Evolutionary conservation across 2,888 invertebrate genomes (phyloP).

Genomic region (Eupsilia transversa): DNA sequence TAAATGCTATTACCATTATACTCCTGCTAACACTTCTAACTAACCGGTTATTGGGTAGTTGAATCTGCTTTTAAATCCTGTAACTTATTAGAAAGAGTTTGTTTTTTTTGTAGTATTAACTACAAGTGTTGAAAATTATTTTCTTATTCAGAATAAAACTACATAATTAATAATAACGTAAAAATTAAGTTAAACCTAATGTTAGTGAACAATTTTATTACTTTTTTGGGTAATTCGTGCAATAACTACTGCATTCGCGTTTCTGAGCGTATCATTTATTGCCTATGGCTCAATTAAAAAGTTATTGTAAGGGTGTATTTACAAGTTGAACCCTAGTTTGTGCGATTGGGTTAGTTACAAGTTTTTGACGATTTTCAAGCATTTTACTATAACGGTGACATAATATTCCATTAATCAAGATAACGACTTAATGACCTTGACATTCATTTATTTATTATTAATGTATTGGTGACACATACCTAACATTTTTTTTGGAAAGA

Average conservation of each 20-base stretch:
- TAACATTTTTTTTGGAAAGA: neutral
- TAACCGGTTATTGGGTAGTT: neutral
- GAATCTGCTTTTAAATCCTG: neutral
- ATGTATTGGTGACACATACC: neutral
- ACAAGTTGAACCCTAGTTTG: neutral
- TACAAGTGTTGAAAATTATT: too few species aligned
- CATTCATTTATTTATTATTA: neutral
- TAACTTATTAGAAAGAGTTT: neutral
- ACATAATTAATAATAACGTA: too few species aligned
- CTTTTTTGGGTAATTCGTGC: neutral
- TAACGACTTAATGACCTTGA: neutral
- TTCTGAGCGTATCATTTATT: slow-evolving; percentile 32
- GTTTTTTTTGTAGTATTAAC: neutral
- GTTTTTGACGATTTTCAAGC: neutral
- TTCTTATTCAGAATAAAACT: neutral
- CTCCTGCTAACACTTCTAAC: neutral
- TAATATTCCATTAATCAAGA: neutral
- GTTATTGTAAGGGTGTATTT: slow-evolving; percentile 9
- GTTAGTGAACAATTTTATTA: too few species aligned
- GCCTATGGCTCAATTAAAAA: slow-evolving; percentile 30
- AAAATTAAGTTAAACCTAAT: neutral
- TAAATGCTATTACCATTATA: neutral
- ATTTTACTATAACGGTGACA: neutral
- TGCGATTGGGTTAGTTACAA: neutral
- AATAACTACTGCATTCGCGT: neutral